A percentile compares a stretch with the other conserved stretches of the same genome.
Conservation (phyloP, 2,888 invertebrate genomes). For the Lottia gigantea region DNA sequence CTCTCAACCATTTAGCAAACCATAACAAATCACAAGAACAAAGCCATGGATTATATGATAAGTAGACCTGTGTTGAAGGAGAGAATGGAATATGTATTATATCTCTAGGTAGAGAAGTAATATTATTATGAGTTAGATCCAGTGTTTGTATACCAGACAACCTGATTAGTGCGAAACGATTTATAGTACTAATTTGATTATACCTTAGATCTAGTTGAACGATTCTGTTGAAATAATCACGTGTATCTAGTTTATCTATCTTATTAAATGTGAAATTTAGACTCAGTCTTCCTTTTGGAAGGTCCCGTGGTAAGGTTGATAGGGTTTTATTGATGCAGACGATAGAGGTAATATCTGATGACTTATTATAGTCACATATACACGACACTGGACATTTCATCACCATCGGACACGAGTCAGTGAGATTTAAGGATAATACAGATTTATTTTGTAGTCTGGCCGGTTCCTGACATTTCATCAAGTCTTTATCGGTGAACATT, state of each 20-base stretch:
- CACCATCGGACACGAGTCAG: constrained; percentile 1
- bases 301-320: neutral
- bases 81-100: constrained; percentile 3
- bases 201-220: neutral
- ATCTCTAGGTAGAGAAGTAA: neutral
- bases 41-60: constrained; percentile 11
- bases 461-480: constrained; percentile 1
- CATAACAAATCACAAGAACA: constrained; percentile 7
- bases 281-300: neutral
- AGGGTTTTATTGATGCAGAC: neutral
- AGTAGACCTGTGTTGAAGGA: neutral
- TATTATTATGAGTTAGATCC: neutral
- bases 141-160: neutral
- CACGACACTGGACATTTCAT: neutral
- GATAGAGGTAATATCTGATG: neutral
- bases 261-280: neutral
- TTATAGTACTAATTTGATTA: neutral
- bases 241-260: neutral
- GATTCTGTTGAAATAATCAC: neutral
- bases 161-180: neutral
- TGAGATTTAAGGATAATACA: neutral
- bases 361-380: neutral
- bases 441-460: neutral
- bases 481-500: neutral
- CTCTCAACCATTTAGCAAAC: constrained; percentile 11